Evolutionary conservation across 2,797 vertebrate species (phyloP).

Genomic region (Xenentodon cancila): DNA sequence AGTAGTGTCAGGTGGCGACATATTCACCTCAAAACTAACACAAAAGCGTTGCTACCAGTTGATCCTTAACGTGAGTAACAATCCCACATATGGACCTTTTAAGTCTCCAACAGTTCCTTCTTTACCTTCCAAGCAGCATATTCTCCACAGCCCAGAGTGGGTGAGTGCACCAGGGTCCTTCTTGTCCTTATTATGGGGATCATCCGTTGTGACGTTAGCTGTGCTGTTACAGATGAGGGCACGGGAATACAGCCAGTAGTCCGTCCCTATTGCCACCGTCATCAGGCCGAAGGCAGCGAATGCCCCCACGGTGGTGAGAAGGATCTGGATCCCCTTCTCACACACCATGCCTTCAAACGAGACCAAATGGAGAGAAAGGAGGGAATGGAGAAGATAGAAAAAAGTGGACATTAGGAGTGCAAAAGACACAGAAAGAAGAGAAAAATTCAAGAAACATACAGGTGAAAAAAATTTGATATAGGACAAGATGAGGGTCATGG

Average conservation of each 20-base stretch:
- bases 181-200: slow-evolving; percentile 88
- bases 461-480: slow-evolving; percentile 44
- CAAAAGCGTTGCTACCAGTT: no score
- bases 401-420: neutral
- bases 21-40: no score
- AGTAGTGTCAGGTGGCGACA: no score
- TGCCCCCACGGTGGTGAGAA: slow-evolving; percentile 93
- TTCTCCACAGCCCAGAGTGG: slow-evolving; percentile 94
- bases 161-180: slow-evolving; percentile 93
- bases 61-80: neutral
- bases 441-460: slow-evolving; percentile 12
- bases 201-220: slow-evolving; percentile 86
- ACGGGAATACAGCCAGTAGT: slow-evolving; percentile 96
- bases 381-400: neutral
- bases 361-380: slow-evolving; percentile 33
- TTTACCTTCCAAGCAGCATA: slow-evolving; percentile 94
- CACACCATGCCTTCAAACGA: slow-evolving; percentile 86
- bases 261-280: slow-evolving; percentile 95
- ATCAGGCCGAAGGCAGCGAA: slow-evolving; percentile 96
- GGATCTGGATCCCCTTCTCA: slow-evolving; percentile 94
- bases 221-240: slow-evolving; percentile 94
- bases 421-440: slow-evolving; percentile 4
- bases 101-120: slow-evolving; percentile 8
- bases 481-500: slow-evolving; percentile 8
- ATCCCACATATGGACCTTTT: slow-evolving; percentile 11